Evolutionary conservation across 1,140 invertebrate species (phyloP).

Genomic region (Drosophila albomicans): DNA sequence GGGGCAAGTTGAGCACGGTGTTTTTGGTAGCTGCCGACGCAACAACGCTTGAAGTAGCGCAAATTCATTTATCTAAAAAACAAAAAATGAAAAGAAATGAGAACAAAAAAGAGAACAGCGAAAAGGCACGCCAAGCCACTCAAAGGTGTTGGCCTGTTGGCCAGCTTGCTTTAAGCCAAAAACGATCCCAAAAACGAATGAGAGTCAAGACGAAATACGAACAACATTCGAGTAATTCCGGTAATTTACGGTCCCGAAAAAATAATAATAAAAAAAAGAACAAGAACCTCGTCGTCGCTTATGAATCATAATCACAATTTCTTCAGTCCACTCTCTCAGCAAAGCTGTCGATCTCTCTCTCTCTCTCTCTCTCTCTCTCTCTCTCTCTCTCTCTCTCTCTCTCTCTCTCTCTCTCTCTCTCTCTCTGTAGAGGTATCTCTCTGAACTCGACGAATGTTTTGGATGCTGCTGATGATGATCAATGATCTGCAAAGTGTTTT

Average conservation of each 20-base stretch:
- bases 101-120: conserved; percentile 55
- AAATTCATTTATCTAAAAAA: conserved; percentile 83
- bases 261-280: conserved; percentile 34
- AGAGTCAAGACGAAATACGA: conserved; percentile 23
- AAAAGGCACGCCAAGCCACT: conserved; percentile 69
- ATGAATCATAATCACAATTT: conserved; percentile 83
- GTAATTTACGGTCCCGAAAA: conserved; percentile 70
- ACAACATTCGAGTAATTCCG: conserved; percentile 69
- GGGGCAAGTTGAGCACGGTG: conserved; percentile 17
- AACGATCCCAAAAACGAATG: conserved; percentile 34
- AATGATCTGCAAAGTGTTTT: conserved; percentile 82
- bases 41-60: conserved; percentile 71
- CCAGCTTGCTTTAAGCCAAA: conserved; percentile 63
- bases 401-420: conserved; percentile 1
- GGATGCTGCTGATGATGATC: conserved; percentile 69
- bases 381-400: conserved; percentile 23
- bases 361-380: conserved; percentile 4
- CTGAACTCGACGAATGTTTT: conserved; percentile 10
- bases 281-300: conserved; percentile 55
- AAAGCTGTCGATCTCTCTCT: conserved; percentile 20
- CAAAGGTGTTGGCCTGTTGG: conserved; percentile 79
- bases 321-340: conserved; percentile 18
- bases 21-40: conserved; percentile 61
- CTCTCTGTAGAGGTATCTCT: conserved; percentile 12
- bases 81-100: conserved; percentile 41